phyloP scores from a whole-genome alignment of 2,888 invertebrate genomes.

The Lasioglossum zephyrum region DNA sequence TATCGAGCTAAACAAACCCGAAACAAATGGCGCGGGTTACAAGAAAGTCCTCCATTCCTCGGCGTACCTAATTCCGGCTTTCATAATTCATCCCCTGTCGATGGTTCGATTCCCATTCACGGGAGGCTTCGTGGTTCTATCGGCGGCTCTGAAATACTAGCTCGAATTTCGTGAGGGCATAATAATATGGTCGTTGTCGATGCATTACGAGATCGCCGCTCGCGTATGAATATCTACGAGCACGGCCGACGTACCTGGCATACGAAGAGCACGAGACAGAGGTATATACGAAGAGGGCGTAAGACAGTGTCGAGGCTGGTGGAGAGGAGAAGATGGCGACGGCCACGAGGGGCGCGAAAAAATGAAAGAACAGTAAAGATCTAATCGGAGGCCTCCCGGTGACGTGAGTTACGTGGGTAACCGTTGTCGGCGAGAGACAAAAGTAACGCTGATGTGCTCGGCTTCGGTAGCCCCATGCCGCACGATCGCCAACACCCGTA shows the following conservation, averaged over 20 bases:
- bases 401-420: slow-evolving; percentile 80
- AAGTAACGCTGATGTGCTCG: slow-evolving; percentile 62
- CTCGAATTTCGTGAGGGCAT: slow-evolving; percentile 42
- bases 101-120: slow-evolving; percentile 51
- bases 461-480: slow-evolving; percentile 65
- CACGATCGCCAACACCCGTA: slow-evolving; percentile 72
- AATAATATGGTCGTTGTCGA: slow-evolving; percentile 51
- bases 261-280: slow-evolving; percentile 41
- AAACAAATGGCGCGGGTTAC: neutral
- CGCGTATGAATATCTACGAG: slow-evolving; percentile 70
- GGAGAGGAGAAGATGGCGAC: slow-evolving; percentile 2
- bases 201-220: slow-evolving; percentile 62
- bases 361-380: slow-evolving; percentile 69
- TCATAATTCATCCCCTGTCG: slow-evolving; percentile 39
- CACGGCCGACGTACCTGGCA: slow-evolving; percentile 31
- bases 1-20: neutral
- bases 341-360: slow-evolving; percentile 20
- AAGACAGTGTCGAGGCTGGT: neutral
- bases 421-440: slow-evolving; percentile 74
- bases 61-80: slow-evolving; percentile 16
- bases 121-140: slow-evolving; percentile 10
- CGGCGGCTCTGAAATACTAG: slow-evolving; percentile 39
- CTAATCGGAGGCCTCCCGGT: slow-evolving; percentile 73
- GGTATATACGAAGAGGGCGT: neutral
- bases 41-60: neutral